Evolutionary conservation across 2,113 vertebrate genomes (phyloP).

Genomic region (Corythaeola cristata): DNA sequence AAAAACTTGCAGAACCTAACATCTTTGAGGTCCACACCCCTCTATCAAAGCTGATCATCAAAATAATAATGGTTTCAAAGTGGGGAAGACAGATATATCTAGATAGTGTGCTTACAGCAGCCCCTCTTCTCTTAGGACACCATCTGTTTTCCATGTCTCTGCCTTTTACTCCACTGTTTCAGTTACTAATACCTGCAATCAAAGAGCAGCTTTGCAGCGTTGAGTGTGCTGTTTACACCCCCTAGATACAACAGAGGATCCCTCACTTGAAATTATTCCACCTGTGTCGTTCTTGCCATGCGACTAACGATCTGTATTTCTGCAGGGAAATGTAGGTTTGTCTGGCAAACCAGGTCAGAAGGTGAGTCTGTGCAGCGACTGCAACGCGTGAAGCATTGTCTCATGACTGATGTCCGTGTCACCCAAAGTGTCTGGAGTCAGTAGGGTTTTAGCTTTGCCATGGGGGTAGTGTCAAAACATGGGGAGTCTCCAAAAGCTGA

Average conservation of each 20-base stretch:
- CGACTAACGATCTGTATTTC: not conserved
- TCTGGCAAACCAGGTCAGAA: constrained; percentile 89
- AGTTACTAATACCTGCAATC: not conserved
- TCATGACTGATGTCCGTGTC: not conserved
- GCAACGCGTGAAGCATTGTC: accelerated
- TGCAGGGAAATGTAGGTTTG: constrained; percentile 89
- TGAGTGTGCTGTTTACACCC: not conserved
- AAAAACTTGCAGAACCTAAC: not conserved
- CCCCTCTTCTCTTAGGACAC: not conserved
- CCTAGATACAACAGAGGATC: not conserved
- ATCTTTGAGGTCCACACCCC: not conserved
- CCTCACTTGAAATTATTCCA: not conserved
- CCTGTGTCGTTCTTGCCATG: not conserved
- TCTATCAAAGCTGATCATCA: not conserved
- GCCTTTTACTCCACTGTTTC: not conserved
- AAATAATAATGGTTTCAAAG: not conserved
- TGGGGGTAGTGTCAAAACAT: not conserved
- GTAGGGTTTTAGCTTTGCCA: not conserved
- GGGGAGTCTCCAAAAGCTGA: not conserved
- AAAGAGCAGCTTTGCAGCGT: not conserved
- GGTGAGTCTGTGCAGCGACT: constrained; percentile 53
- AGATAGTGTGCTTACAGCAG: not conserved
- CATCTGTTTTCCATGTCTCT: not conserved
- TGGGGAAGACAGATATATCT: not conserved
- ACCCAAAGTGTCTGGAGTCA: not conserved